Percentiles rank a stretch among this genome's conserved stretches.
These are phyloP conservation scores for Hydrozoanthus tunicans DNA, from an alignment of 64 coral and sea anemone genomes.

Conservation along the genomic window DNA sequence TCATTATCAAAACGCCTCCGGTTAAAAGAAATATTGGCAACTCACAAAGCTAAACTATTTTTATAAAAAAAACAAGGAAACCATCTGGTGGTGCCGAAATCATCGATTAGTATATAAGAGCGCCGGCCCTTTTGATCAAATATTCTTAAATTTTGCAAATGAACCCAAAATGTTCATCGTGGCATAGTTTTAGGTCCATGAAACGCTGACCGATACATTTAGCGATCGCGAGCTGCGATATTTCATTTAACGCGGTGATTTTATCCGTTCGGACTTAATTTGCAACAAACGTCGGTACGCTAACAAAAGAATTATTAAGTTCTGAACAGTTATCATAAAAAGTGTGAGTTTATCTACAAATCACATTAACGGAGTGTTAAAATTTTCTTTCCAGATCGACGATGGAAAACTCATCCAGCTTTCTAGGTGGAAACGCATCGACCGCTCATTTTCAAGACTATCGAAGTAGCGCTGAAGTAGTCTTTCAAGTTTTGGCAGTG, in stretches of 20 bases:
- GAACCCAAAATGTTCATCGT: not conserved
- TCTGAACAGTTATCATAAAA: not conserved
- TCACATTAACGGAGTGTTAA: not conserved
- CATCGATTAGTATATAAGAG: not conserved
- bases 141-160: not conserved
- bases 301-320: not conserved
- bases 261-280: not conserved
- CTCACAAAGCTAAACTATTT: not conserved
- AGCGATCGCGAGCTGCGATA: not conserved
- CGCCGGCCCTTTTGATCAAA: not conserved
- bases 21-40: not conserved
- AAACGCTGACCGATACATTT: not conserved
- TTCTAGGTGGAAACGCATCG: not conserved
- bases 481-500: not conserved
- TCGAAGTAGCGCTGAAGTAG: constrained; percentile 1
- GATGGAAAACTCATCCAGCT: constrained; percentile 16
- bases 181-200: too few species aligned
- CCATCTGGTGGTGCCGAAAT: not conserved
- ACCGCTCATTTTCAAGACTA: constrained; percentile 12
- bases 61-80: not conserved
- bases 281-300: not conserved
- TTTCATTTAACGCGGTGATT: not conserved
- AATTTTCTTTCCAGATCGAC: not conserved
- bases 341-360: not conserved
- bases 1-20: not conserved